Evolutionary conservation across 2,888 invertebrate genomes (phyloP).

Genomic region (Habroteleia sp.): DNA sequence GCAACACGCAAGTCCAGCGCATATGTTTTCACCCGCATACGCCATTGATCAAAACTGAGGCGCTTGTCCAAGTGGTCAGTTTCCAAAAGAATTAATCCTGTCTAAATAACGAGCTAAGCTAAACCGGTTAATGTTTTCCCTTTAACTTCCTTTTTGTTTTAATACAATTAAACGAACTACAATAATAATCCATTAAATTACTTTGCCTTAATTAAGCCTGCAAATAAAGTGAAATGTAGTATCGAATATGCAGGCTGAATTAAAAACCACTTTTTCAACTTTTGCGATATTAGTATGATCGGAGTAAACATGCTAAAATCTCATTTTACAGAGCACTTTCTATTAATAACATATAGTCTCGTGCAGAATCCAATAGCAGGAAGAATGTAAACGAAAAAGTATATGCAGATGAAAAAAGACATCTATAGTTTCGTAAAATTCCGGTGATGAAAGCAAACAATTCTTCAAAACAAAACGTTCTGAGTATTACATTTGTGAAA

Average conservation of each 20-base stretch:
- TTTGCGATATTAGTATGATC: slow-evolving; percentile 1
- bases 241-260: not conserved
- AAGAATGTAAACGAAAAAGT: slow-evolving; percentile 62
- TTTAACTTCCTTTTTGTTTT: not conserved
- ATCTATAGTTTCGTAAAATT: slow-evolving; percentile 41
- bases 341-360: slow-evolving; percentile 48
- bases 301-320: slow-evolving; percentile 30
- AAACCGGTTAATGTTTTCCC: slow-evolving; percentile 4
- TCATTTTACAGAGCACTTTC: slow-evolving; percentile 24
- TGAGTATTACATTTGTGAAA: slow-evolving; percentile 70
- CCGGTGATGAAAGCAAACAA: slow-evolving; percentile 66
- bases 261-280: slow-evolving; percentile 11
- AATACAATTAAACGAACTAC: slow-evolving; percentile 7
- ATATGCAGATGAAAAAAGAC: slow-evolving; percentile 58
- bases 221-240: not conserved
- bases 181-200: slow-evolving; percentile 14
- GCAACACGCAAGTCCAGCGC: slow-evolving; percentile 67
- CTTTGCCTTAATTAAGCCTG: slow-evolving; percentile 6
- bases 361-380: slow-evolving; percentile 54
- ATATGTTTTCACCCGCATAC: slow-evolving; percentile 59
- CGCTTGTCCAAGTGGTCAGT: slow-evolving; percentile 50
- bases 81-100: slow-evolving; percentile 49
- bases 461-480: slow-evolving; percentile 65
- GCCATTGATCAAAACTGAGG: slow-evolving; percentile 42
- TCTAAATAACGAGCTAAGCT: slow-evolving; percentile 28